Evolutionary conservation across 2,888 invertebrate species (phyloP).

Genomic region (Mantis religiosa): DNA sequence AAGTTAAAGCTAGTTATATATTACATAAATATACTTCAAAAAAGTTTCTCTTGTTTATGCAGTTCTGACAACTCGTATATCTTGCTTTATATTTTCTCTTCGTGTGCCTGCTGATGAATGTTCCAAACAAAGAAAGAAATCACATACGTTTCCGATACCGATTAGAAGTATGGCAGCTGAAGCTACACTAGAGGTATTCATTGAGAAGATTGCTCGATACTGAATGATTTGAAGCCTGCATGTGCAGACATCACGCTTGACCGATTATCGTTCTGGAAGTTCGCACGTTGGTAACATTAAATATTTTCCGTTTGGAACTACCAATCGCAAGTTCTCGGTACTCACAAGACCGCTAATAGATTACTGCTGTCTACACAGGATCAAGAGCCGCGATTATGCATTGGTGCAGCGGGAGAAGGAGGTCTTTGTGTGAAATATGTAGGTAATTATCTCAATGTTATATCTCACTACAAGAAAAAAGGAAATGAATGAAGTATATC

Average conservation of each 20-base stretch:
- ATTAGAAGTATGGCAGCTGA: neutral
- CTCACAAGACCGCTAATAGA: neutral
- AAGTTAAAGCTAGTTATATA: too few relatives aligned
- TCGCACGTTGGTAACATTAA: neutral
- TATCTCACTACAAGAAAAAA: neutral
- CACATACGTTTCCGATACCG: too few relatives aligned
- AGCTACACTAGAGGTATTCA: neutral
- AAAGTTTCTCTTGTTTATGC: too few relatives aligned
- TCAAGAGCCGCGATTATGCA: neutral
- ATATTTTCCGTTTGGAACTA: neutral
- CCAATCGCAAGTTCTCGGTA: neutral
- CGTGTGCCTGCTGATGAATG: too few relatives aligned
- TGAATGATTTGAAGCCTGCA: neutral
- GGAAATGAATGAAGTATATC: neutral
- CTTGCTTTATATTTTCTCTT: too few relatives aligned
- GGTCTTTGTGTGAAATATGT: neutral
- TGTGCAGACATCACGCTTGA: neutral
- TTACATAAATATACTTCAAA: too few relatives aligned
- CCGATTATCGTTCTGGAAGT: neutral
- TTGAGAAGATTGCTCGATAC: neutral
- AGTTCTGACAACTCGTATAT: too few relatives aligned
- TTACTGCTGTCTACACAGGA: neutral
- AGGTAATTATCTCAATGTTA: neutral
- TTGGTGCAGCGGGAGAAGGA: neutral
- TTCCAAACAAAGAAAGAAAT: too few relatives aligned